These are phyloP conservation scores for Caenorhabditis doughertyi DNA, from an alignment of 2,888 invertebrate species.

Conservation along the genomic window DNA sequence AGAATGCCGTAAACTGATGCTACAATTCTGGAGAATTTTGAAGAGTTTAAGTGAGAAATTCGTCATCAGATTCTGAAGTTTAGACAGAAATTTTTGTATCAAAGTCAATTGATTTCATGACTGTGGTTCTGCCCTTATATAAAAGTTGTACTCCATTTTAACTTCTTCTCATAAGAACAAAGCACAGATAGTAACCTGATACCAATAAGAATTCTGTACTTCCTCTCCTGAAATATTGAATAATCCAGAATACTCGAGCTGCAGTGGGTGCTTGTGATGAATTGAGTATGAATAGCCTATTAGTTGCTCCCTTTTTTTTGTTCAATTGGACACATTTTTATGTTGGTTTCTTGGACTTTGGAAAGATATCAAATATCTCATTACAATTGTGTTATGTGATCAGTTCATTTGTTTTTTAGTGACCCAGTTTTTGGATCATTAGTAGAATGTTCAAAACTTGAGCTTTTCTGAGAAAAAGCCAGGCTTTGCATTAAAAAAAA, in stretches of 20 bases:
- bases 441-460: background rate
- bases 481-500: too few species aligned
- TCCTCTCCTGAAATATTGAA: background rate
- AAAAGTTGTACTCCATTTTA: too few species aligned
- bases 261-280: slow-evolving; percentile 22
- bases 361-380: slow-evolving; percentile 6
- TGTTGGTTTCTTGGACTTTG: slow-evolving; percentile 15
- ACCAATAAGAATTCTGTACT: background rate
- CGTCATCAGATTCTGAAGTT: too few species aligned
- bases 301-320: slow-evolving; percentile 2
- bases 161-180: too few species aligned
- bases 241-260: background rate
- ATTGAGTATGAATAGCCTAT: slow-evolving; percentile 39
- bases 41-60: background rate
- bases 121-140: too few species aligned
- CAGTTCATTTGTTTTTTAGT: background rate
- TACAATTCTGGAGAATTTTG: slow-evolving; percentile 1
- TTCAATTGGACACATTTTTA: slow-evolving; percentile 3
- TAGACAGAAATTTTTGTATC: too few species aligned
- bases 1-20: background rate
- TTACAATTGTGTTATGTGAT: slow-evolving; percentile 20
- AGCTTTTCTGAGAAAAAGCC: background rate
- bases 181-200: too few species aligned
- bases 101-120: too few species aligned
- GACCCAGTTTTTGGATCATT: background rate